Base-by-base conservation (phyloP, 1,140 invertebrate genomes). In the Maniola jurtina region DNA sequence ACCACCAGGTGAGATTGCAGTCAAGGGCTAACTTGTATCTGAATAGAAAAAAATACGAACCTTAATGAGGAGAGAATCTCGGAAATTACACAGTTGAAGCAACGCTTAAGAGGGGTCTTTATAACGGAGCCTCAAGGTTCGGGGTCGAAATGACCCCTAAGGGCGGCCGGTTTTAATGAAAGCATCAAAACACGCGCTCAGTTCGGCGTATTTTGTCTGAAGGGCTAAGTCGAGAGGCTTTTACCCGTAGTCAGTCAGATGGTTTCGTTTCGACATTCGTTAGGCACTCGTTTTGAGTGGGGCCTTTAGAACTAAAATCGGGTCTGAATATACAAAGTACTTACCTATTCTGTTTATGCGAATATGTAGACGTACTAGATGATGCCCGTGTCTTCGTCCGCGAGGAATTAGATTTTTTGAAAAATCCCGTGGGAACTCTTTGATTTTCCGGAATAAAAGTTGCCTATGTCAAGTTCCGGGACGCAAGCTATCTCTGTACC, bases 151-250 rank as follows among this genome's bases (percentile, higher is more conserved):
- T 68, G 66, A 68, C 66, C 66, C 61, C 62, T 68, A 25, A 59
- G 59, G 56, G 70, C 45, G 65, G 57, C 58, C 63, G 66, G 65
- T 58, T 66, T 72, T 72, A 72, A 72, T 72, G 62, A 68, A 72
- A 67, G 63, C 66, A 63, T 68, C 63, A 68, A 72, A 62, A 48
- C 65, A 64, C 66, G 56, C 66, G 52, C 52, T 50, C 35, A 6
- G 57, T 60, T 59, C 58, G 25, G 14, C 36, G 61, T 68, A 68
- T 68, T 68, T 68, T 68, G 66, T 63, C 48, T 63, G 66, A 66
- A 63, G 64, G 59, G 38, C 64, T 56, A 38, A 61, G 50, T 42
- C 8, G 58, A 66, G 58, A 36, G 33, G 57, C 36, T 56, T 52
- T 66, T 40, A 66, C 48, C 52, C 52, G 55, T 58, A 34, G 42